These are phyloP conservation scores for Drosophila baimaii DNA, from an alignment of 1,140 invertebrate species.

Conservation along the genomic window DNA sequence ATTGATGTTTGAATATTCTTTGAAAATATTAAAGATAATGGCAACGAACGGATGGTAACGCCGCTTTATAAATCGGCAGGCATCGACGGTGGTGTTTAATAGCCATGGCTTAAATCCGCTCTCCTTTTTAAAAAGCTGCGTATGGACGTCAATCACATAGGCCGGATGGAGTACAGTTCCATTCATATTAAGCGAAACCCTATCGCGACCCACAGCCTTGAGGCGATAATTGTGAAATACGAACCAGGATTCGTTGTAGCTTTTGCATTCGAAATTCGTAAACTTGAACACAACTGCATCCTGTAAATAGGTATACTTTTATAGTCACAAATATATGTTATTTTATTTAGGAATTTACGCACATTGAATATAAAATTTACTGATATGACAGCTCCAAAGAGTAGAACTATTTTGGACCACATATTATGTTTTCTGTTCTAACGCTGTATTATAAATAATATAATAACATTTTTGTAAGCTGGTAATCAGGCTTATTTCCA, in stretches of 20 bases:
- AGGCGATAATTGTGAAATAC: constrained; percentile 23
- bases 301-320: neutral
- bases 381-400: neutral
- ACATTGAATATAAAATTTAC: neutral
- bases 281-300: constrained; percentile 13
- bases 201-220: constrained; percentile 20
- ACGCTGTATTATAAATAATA: neutral
- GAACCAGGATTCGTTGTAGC: constrained; percentile 41
- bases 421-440: neutral
- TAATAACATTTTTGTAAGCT: neutral
- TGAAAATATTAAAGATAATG: constrained; percentile 11
- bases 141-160: neutral
- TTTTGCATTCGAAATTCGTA: constrained; percentile 20
- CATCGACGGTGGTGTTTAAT: constrained; percentile 4
- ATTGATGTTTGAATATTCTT: constrained; percentile 30
- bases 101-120: constrained; percentile 41
- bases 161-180: constrained; percentile 14
- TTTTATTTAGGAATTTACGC: neutral
- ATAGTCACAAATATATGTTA: too few species aligned
- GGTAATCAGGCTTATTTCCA: neutral
- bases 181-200: constrained; percentile 13
- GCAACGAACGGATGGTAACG: constrained; percentile 11
- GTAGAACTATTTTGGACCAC: too few species aligned
- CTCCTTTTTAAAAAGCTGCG: constrained; percentile 11
- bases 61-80: constrained; percentile 19